phyloP scores from a whole-genome alignment of 2,888 invertebrate genomes.

The Choreutis nemorana region DNA sequence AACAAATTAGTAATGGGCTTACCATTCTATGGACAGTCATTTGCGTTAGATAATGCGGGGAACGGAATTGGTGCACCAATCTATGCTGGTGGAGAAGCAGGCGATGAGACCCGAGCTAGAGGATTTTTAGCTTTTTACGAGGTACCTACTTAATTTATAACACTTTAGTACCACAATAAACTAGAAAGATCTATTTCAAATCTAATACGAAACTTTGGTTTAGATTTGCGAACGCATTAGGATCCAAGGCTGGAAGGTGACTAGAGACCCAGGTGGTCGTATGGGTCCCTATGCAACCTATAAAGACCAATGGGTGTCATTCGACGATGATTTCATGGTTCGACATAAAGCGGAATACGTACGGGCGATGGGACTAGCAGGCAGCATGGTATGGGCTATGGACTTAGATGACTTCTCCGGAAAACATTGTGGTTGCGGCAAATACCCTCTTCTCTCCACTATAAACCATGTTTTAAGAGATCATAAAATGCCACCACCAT shows the following conservation, averaged over 20 bases:
- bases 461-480: conserved; percentile 82
- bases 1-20: conserved; percentile 85
- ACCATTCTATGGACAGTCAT: conserved; percentile 91
- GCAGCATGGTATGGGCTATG: conserved; percentile 90
- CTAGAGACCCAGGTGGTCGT: conserved; percentile 78
- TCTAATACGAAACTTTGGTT: conserved; percentile 10
- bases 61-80: conserved; percentile 77
- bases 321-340: conserved; percentile 87
- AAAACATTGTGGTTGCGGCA: conserved; percentile 77
- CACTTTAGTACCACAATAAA: background rate
- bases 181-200: background rate
- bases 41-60: conserved; percentile 74
- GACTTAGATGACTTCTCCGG: conserved; percentile 89
- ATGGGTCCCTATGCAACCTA: conserved; percentile 89
- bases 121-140: conserved; percentile 92
- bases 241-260: conserved; percentile 78
- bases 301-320: conserved; percentile 92
- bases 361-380: conserved; percentile 80
- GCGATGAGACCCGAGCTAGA: conserved; percentile 85
- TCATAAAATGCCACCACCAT: conserved; percentile 69
- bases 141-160: conserved; percentile 44
- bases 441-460: conserved; percentile 79
- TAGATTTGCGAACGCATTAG: conserved; percentile 84
- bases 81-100: conserved; percentile 89
- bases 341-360: conserved; percentile 85